Percentiles rank a stretch among this genome's conserved stretches.
Evolutionary conservation across 2,113 vertebrate species (phyloP).

Genomic region (Siphamia tubifer): DNA sequence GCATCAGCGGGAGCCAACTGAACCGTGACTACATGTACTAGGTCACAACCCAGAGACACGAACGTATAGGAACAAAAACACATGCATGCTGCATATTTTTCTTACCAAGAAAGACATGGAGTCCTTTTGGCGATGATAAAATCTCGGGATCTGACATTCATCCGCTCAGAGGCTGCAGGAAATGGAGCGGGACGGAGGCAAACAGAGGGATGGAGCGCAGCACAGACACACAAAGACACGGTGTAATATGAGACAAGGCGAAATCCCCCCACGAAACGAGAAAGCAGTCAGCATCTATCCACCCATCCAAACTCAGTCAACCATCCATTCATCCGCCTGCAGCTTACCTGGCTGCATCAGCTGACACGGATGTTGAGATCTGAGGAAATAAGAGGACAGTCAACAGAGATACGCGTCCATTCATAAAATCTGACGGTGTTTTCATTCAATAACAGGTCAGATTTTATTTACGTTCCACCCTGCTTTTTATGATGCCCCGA

Average conservation of each 20-base stretch:
- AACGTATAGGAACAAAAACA: background rate
- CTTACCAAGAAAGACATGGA: constrained; percentile 86
- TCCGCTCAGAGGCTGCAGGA: constrained; percentile 53
- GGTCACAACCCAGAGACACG: background rate
- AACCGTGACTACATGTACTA: constrained; percentile 13
- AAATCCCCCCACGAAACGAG: constrained; percentile 13
- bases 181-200: constrained; percentile 8
- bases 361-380: background rate
- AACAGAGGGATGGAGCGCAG: background rate
- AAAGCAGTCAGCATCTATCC: constrained; percentile 25
- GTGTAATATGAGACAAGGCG: constrained; percentile 16
- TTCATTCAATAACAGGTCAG: background rate
- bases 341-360: constrained; percentile 39
- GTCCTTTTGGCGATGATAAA: constrained; percentile 56
- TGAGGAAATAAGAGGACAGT: background rate
- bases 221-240: background rate
- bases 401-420: background rate
- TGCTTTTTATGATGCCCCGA: background rate
- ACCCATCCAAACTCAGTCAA: background rate
- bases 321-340: background rate
- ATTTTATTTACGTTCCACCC: too few relatives aligned
- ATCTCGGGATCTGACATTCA: constrained; percentile 60
- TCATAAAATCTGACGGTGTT: background rate
- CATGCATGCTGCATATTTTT: background rate
- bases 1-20: background rate